Evolutionary conservation across 2,888 invertebrate species (phyloP).

Genomic region (Scaptomyza tumidula): DNA sequence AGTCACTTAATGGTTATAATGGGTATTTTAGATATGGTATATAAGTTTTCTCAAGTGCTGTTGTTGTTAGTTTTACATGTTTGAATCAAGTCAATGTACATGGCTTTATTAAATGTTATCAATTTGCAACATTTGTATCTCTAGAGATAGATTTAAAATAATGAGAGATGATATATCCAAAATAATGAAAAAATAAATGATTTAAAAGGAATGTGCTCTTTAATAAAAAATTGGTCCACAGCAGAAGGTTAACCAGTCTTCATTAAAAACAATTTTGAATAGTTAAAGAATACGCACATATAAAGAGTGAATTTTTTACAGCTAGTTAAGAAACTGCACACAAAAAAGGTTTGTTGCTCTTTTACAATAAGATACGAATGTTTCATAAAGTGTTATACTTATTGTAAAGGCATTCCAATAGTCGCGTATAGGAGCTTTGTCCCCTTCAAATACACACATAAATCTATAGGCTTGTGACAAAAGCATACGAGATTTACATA

Average conservation of each 20-base stretch:
- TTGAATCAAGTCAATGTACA: constrained; percentile 1
- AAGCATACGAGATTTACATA: constrained; percentile 29
- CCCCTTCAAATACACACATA: not conserved
- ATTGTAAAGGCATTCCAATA: constrained; percentile 15
- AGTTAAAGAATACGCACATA: no score
- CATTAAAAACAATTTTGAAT: no score
- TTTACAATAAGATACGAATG: no score
- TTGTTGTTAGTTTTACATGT: not conserved
- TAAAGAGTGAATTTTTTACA: no score
- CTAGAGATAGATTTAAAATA: not conserved
- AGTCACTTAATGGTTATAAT: not conserved
- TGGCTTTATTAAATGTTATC: no score
- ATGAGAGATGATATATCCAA: not conserved
- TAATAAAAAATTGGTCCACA: no score
- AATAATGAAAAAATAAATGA: not conserved
- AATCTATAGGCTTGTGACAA: not conserved
- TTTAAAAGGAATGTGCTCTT: no score
- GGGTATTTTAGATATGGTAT: constrained; percentile 5
- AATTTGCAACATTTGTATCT: not conserved
- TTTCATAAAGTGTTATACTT: no score
- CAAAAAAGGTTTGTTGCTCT: no score
- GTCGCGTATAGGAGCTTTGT: constrained; percentile 15
- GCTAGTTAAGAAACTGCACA: no score
- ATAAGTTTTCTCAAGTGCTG: not conserved
- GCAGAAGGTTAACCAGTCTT: no score